Evolutionary conservation across 2,113 vertebrate genomes (phyloP).

Genomic region (Otis tarda): DNA sequence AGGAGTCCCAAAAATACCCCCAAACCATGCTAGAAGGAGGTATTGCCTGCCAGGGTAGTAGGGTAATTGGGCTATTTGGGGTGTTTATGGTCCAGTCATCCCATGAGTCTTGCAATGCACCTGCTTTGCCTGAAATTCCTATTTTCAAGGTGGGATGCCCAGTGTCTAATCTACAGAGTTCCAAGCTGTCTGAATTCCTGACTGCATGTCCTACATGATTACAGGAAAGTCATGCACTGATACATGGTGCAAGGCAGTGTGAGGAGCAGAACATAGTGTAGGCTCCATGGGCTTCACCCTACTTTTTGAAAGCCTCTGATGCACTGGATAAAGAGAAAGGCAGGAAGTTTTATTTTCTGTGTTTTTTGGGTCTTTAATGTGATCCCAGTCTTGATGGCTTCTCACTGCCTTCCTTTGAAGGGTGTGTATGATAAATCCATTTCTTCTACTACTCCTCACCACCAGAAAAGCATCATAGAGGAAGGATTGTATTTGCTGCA

Average conservation of each 20-base stretch:
- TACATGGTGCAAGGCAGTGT: not conserved
- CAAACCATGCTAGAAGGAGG: not conserved
- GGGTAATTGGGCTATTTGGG: not conserved
- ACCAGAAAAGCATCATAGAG: not conserved
- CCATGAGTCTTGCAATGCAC: not conserved
- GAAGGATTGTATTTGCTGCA: accelerated
- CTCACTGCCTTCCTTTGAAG: not conserved
- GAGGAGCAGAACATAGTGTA: accelerated
- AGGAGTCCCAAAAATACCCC: not conserved
- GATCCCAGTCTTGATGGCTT: not conserved
- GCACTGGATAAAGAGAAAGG: not conserved
- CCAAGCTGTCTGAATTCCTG: not conserved
- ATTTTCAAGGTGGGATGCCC: accelerated
- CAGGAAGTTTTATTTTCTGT: not conserved
- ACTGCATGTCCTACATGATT: not conserved
- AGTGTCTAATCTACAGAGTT: not conserved
- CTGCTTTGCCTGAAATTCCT: not conserved
- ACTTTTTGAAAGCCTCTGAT: not conserved
- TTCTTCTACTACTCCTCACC: not conserved
- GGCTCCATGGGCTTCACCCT: not conserved
- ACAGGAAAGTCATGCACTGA: accelerated
- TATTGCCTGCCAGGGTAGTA: not conserved
- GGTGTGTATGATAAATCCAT: not conserved
- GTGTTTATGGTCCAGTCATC: not conserved
- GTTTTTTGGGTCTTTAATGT: not conserved